Conservation (phyloP, 2,113 vertebrate species). For the Daubentonia madagascariensis region DNA sequence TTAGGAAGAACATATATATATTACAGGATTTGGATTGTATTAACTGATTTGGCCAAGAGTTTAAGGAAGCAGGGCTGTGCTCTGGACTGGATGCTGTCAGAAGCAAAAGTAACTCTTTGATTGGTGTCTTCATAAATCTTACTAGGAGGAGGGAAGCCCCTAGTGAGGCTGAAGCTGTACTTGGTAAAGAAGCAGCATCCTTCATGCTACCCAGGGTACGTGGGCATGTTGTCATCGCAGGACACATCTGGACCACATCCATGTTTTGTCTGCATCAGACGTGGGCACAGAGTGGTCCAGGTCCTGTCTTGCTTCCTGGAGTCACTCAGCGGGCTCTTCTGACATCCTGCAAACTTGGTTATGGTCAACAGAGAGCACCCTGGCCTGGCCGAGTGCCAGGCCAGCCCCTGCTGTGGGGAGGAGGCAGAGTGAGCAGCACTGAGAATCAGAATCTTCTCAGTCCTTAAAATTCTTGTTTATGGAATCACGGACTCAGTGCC, state of each 20-base stretch:
- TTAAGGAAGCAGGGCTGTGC: neutral
- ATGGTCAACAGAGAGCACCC: neutral
- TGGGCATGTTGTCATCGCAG: too few relatives aligned
- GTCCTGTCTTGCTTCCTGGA: neutral
- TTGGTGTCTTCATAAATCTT: neutral
- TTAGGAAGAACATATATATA: too few relatives aligned
- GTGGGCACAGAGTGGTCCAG: too few relatives aligned
- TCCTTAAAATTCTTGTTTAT: neutral
- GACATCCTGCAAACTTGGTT: too few relatives aligned
- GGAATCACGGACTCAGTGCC: neutral
- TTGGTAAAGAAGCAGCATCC: neutral
- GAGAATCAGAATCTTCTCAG: too few relatives aligned
- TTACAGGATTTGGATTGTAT: too few relatives aligned
- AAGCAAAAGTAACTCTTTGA: neutral
- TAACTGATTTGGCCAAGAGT: neutral
- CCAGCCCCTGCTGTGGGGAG: rapidly evolving
- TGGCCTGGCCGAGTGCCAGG: too few relatives aligned
- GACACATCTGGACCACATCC: neutral
- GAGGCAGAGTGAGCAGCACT: too few relatives aligned
- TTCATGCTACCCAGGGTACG: too few relatives aligned
- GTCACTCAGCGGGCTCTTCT: neutral
- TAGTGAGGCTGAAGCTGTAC: neutral
- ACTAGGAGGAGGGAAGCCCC: neutral
- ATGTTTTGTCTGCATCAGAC: neutral
- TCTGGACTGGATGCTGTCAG: neutral